A percentile compares a stretch with the other conserved stretches of the same genome.
These are phyloP conservation scores for Tichodroma muraria DNA, from an alignment of 2,113 vertebrate species.

Conservation along the genomic window DNA sequence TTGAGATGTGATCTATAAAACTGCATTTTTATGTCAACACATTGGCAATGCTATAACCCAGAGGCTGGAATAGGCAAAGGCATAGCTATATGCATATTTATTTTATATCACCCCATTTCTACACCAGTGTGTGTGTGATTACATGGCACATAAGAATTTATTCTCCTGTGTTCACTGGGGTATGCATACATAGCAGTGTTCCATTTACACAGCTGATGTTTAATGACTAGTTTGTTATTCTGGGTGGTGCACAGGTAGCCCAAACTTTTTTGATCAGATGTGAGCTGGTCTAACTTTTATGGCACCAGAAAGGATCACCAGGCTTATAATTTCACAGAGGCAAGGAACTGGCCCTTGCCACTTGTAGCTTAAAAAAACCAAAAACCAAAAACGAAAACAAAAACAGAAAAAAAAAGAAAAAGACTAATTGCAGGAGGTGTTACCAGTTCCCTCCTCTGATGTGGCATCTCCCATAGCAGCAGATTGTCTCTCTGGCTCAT, in stretches of 20 bases:
- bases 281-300: background rate
- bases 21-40: slow-evolving; percentile 36
- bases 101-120: background rate
- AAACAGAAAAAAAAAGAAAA: background rate
- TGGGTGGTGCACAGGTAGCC: background rate
- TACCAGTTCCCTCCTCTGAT: background rate
- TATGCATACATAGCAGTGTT: background rate
- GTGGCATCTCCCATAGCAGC: slow-evolving; percentile 27
- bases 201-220: background rate
- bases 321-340: background rate
- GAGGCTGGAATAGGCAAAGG: background rate
- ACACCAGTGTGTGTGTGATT: background rate
- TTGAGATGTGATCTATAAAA: slow-evolving; percentile 46
- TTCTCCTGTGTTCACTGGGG: background rate
- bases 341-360: background rate
- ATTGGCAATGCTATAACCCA: background rate
- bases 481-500: slow-evolving; percentile 44
- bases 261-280: background rate
- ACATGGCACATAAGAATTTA: background rate
- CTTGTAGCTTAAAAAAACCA: background rate
- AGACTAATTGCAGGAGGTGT: background rate
- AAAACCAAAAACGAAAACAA: too few species aligned
- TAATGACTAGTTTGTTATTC: background rate
- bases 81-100: background rate
- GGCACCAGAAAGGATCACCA: background rate